Base-by-base conservation (phyloP, 23 tunicate genomes). In the Halocynthia aurantium region DNA sequence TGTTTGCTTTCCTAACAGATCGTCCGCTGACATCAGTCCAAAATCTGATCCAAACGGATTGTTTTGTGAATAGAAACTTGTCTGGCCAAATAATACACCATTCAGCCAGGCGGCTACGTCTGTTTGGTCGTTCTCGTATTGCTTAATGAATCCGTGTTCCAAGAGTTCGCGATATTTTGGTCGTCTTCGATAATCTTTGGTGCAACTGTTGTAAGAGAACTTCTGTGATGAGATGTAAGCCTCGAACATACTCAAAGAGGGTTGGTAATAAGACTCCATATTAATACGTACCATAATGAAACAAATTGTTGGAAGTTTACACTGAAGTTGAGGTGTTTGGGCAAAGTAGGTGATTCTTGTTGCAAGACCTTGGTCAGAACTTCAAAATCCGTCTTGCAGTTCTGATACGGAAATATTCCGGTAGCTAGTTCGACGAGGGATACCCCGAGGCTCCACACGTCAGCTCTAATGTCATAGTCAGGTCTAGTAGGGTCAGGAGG, bases 371-470 rank as follows among this genome's bases (percentile, higher is more conserved):
- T 87, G 18, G 98, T 87, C 70, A 87, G 77, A 85, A 93, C 92
- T 80, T 93, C 98, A 70, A 93, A 93, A 77, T 93, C 98, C 10
- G 98, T 86, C 65, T 87, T 84, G 69, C 98, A 93, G 68, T 78
- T 73, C 51, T 80, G 80, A 76, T 93, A 93, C 51, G 98, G 98
- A 62, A 93, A 93, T 8, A 53, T 50, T 15, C 93, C 98, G 20
- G 84, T 93, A 15, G 98, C 98, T 10, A 93, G 82, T 76, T 93
- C 98, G 15, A 93, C 85, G n/a, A 93, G 55, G 11, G 93, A 86
- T 8, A 93, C 85, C 6, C 98, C 98, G 53, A 93, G 64, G 70
- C 98, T 93, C 98, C 98, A 93, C 7, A 93, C 92, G 70, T 93
- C 98, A 11, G 98, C 98, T 51, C 98, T 78, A 77, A 93, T 87